Evolutionary conservation across 2,888 invertebrate species (phyloP).

Genomic region (Erpobdella octoculata): DNA sequence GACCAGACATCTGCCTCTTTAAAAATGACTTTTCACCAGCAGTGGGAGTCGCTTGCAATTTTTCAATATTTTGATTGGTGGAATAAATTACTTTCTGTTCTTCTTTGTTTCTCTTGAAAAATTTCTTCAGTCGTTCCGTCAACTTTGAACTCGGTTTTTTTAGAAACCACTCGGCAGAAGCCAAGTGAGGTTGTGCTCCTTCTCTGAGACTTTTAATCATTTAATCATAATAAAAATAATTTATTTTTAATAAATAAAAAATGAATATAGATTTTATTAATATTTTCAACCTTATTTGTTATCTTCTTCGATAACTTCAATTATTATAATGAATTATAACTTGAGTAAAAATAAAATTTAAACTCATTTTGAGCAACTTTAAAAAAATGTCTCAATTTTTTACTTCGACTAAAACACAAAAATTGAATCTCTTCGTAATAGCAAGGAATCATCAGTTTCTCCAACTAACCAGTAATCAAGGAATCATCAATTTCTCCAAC

Average conservation of each 20-base stretch:
- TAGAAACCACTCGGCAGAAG: constrained; percentile 21
- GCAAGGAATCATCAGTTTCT: too few species aligned
- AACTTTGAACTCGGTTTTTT: background rate
- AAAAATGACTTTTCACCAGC: too few species aligned
- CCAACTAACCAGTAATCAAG: constrained; percentile 16
- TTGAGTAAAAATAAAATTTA: background rate
- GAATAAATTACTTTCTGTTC: background rate
- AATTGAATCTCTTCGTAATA: too few species aligned
- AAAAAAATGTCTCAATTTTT: too few species aligned
- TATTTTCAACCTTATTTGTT: too few species aligned
- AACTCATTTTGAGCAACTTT: background rate
- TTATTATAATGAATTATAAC: background rate
- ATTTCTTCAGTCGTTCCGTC: background rate
- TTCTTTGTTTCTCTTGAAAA: constrained; percentile 5
- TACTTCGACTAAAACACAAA: too few species aligned
- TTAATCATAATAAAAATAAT: too few species aligned
- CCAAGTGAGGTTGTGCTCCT: constrained; percentile 2
- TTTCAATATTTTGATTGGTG: background rate
- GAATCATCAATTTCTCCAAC: too few species aligned
- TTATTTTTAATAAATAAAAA: too few species aligned
- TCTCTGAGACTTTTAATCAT: background rate
- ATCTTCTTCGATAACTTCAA: background rate
- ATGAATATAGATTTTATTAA: too few species aligned
- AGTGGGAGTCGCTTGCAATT: background rate
- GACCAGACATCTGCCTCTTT: too few species aligned